Evolutionary conservation across 92 coral and sea anemone species (phyloP).

Genomic region (Nematostella vectensis): DNA sequence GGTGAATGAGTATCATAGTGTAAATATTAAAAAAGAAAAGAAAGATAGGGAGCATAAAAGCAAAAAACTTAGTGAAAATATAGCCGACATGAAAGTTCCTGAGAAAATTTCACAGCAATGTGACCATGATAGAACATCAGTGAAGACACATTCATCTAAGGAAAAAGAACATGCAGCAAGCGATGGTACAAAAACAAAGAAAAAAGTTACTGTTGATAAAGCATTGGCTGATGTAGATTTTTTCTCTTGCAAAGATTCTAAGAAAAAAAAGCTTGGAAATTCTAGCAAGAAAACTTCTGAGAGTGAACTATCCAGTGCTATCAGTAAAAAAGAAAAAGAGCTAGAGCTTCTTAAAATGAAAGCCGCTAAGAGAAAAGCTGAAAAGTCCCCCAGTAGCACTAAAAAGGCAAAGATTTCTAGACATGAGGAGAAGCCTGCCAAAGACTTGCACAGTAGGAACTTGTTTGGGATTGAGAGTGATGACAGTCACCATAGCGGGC

Average conservation of each 20-base stretch:
- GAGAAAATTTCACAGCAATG: too few species aligned
- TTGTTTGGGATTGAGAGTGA: slow-evolving; percentile 11
- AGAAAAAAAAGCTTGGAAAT: not conserved
- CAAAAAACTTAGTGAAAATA: not conserved
- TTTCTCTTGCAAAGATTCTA: slow-evolving; percentile 1
- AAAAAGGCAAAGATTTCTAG: slow-evolving; percentile 2
- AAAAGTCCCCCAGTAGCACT: not conserved
- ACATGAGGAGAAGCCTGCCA: not conserved
- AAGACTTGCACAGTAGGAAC: not conserved
- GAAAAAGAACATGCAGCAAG: not conserved
- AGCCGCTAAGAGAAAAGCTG: slow-evolving; percentile 7
- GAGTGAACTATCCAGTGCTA: not conserved
- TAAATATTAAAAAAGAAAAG: not conserved
- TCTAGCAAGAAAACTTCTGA: slow-evolving; percentile 6
- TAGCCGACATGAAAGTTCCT: not conserved
- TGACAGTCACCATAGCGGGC: slow-evolving; percentile 16
- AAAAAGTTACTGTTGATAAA: not conserved
- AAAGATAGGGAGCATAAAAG: not conserved
- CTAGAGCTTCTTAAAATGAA: not conserved
- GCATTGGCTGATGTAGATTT: not conserved
- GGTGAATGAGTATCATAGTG: not conserved
- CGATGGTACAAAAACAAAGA: not conserved
- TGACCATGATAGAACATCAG: not conserved
- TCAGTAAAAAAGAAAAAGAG: slow-evolving; percentile 1
- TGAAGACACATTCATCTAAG: not conserved